Percentiles rank a stretch among this genome's conserved stretches.
Evolutionary conservation across 2,888 invertebrate genomes (phyloP).

Genomic region (Phengaris alcon): DNA sequence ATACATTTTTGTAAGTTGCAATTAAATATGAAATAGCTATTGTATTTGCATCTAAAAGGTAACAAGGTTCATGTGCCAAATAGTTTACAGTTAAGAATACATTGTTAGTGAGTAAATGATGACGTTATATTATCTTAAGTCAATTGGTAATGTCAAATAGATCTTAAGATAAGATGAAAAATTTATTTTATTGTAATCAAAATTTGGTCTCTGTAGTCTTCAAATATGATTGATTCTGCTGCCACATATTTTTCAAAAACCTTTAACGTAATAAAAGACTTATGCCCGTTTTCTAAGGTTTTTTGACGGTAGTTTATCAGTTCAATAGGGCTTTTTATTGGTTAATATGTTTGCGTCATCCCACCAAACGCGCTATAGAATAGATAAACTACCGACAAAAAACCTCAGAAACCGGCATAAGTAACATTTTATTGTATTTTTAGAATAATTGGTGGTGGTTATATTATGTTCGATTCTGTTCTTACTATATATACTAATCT

Average conservation of each 20-base stretch:
- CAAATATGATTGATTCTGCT: too few species aligned
- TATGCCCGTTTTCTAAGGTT: too few species aligned
- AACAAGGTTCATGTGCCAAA: constrained; percentile 3
- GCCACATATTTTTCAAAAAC: too few species aligned
- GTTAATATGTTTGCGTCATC: too few species aligned
- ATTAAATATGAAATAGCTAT: not conserved
- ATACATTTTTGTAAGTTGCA: too few species aligned
- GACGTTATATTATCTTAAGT: constrained; percentile 11
- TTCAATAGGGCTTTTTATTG: too few species aligned
- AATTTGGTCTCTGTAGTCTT: too few species aligned
- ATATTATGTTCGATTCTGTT: not conserved
- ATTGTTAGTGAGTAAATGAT: not conserved
- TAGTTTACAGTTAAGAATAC: not conserved
- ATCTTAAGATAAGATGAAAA: not conserved
- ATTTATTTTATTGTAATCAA: not conserved
- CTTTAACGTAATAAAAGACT: too few species aligned
- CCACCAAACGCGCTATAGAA: too few species aligned
- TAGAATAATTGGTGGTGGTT: not conserved
- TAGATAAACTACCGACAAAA: too few species aligned
- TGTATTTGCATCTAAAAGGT: not conserved
- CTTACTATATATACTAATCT: not conserved
- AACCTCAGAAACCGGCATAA: too few species aligned
- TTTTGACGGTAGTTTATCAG: too few species aligned
- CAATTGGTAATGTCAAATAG: constrained; percentile 20
- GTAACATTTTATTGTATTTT: not conserved